Percentiles rank a stretch among this genome's conserved stretches.
phyloP scores from a whole-genome alignment of 2,113 vertebrate genomes.

The Brachyhypopomus gauderio region DNA sequence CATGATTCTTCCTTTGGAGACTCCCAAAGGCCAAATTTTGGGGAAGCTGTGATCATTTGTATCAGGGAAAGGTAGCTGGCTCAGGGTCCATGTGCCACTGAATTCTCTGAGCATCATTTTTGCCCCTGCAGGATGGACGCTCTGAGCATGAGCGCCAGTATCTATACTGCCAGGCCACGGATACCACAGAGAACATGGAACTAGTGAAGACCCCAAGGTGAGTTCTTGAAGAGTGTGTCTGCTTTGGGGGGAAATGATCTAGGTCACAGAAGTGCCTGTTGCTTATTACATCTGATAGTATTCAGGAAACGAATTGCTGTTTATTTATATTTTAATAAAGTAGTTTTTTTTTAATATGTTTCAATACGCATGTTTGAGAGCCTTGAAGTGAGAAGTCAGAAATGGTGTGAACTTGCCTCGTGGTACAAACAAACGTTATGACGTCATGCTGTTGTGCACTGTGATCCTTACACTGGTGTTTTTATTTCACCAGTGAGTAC shows the following conservation, averaged over 20 bases:
- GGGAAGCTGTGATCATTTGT: too few relatives aligned
- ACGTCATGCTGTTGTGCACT: background rate
- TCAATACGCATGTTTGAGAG: too few relatives aligned
- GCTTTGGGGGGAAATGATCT: too few relatives aligned
- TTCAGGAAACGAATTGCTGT: too few relatives aligned
- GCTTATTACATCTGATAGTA: too few relatives aligned
- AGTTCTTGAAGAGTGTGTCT: constrained; percentile 42
- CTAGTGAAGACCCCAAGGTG: constrained; percentile 93
- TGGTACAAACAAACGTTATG: background rate
- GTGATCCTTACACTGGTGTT: background rate
- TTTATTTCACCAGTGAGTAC: constrained; percentile 76
- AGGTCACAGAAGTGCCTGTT: too few relatives aligned
- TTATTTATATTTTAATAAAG: too few relatives aligned
- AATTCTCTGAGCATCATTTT: background rate
- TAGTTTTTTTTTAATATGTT: too few relatives aligned
- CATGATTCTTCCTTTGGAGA: too few relatives aligned
- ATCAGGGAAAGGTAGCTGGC: too few relatives aligned
- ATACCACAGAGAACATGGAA: constrained; percentile 84
- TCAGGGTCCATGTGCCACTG: background rate
- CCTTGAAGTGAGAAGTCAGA: too few relatives aligned
- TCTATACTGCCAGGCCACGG: constrained; percentile 87
- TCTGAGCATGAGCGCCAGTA: constrained; percentile 96
- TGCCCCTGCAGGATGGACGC: constrained; percentile 81
- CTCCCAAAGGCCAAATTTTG: too few relatives aligned
- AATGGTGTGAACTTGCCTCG: background rate